phyloP scores from a whole-genome alignment of 2,888 invertebrate species.

The Argyresthia goedartella region DNA sequence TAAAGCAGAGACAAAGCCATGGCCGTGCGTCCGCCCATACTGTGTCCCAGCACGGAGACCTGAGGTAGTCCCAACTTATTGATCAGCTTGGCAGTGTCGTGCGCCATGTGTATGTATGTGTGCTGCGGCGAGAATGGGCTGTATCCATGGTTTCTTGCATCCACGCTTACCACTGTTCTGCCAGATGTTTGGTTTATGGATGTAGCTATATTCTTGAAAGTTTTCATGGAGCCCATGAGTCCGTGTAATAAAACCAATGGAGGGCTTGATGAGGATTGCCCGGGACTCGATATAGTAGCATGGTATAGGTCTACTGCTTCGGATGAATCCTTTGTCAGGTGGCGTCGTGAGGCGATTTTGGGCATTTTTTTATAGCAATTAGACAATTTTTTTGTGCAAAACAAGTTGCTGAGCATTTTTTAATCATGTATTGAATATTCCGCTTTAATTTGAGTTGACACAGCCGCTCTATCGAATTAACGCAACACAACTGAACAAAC shows the following conservation, averaged over 20 bases:
- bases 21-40: conserved; percentile 95
- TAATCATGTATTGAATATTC: background rate
- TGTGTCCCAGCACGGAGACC: conserved; percentile 86
- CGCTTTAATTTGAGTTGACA: background rate
- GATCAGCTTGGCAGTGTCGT: conserved; percentile 70
- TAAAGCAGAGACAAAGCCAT: conserved; percentile 85
- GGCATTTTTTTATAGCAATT: too few species aligned
- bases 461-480: background rate
- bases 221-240: conserved; percentile 91
- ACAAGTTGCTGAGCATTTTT: too few species aligned
- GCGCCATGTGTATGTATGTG: conserved; percentile 81
- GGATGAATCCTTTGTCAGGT: too few species aligned
- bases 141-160: conserved; percentile 96
- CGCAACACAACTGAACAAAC: background rate
- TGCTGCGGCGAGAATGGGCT: conserved; percentile 85
- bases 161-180: conserved; percentile 85
- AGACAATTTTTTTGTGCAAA: too few species aligned
- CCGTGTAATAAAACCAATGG: conserved; percentile 93
- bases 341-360: too few species aligned
- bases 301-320: conserved; percentile 76
- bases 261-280: conserved; percentile 30
- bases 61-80: conserved; percentile 74
- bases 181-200: conserved; percentile 76
- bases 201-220: conserved; percentile 91
- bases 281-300: conserved; percentile 69